Conservation (phyloP, 2,797 vertebrate species). For the Pachyuromys duprasi region DNA sequence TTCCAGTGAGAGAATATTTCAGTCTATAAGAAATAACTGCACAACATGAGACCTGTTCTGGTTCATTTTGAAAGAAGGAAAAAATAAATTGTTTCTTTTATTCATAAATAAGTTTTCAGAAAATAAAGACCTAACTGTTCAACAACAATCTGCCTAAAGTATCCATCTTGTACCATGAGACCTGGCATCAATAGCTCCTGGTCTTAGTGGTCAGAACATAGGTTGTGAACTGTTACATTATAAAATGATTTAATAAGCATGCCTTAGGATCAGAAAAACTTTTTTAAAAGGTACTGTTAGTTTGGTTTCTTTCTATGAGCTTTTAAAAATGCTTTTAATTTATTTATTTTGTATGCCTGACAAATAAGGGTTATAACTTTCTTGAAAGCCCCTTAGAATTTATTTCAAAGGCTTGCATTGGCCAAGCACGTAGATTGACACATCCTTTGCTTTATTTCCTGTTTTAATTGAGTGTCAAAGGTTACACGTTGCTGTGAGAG, state of each 20-base stretch:
- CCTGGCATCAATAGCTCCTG: not conserved
- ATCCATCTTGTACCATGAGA: not conserved
- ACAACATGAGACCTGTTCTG: not conserved
- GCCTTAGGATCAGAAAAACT: constrained; percentile 57
- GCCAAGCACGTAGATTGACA: constrained; percentile 83
- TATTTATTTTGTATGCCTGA: not conserved
- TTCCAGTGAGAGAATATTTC: not conserved
- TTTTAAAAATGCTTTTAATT: constrained; percentile 27
- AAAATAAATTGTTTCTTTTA: not conserved
- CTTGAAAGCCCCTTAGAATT: constrained; percentile 75
- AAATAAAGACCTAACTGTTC: constrained; percentile 41
- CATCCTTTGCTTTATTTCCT: constrained; percentile 86
- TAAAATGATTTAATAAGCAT: constrained; percentile 36
- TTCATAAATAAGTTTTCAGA: constrained; percentile 41
- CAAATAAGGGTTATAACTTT: constrained; percentile 72
- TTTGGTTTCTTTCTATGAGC: constrained; percentile 51
- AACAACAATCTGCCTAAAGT: not conserved
- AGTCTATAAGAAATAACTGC: not conserved
- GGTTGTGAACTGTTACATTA: constrained; percentile 42
- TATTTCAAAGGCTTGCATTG: constrained; percentile 77
- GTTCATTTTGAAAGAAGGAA: not conserved
- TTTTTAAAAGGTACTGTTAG: constrained; percentile 35
- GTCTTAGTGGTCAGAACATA: not conserved
- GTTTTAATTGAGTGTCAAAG: constrained; percentile 88
- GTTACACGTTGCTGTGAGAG: constrained; percentile 86